Conservation (phyloP, 2,888 invertebrate genomes). For the Glyphotaelius pellucidus region DNA sequence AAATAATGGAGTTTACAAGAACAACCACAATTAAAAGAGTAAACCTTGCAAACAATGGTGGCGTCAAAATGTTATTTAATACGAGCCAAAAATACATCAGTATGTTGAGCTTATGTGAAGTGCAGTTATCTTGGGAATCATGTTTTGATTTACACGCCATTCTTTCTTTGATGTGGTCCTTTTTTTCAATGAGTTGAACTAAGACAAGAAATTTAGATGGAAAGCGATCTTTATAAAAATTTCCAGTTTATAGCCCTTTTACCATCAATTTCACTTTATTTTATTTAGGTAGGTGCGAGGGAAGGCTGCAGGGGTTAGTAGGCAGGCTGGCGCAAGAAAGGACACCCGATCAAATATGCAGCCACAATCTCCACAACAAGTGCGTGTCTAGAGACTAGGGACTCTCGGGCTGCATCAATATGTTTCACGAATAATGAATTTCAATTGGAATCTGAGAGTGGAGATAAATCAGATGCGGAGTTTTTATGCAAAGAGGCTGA, state of each 20-base stretch:
- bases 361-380: constrained; percentile 37
- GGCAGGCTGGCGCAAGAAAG: neutral
- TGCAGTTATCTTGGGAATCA: neutral
- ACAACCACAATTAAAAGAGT: neutral
- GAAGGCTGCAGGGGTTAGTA: neutral
- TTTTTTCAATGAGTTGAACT: neutral
- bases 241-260: neutral
- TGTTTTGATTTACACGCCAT: neutral
- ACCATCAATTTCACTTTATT: neutral
- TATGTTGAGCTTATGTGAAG: neutral
- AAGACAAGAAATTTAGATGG: neutral
- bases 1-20: neutral
- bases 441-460: neutral
- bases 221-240: neutral
- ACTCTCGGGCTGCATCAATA: constrained; percentile 17
- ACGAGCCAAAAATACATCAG: neutral
- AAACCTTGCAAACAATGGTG: neutral
- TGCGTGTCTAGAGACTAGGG: neutral
- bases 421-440: constrained; percentile 33
- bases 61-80: neutral
- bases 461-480: neutral
- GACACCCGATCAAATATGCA: constrained; percentile 31
- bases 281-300: neutral
- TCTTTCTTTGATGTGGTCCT: neutral
- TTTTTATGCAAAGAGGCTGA: neutral